phyloP scores from a whole-genome alignment of 1,140 invertebrate genomes.

The Diorhabda sublineata region DNA sequence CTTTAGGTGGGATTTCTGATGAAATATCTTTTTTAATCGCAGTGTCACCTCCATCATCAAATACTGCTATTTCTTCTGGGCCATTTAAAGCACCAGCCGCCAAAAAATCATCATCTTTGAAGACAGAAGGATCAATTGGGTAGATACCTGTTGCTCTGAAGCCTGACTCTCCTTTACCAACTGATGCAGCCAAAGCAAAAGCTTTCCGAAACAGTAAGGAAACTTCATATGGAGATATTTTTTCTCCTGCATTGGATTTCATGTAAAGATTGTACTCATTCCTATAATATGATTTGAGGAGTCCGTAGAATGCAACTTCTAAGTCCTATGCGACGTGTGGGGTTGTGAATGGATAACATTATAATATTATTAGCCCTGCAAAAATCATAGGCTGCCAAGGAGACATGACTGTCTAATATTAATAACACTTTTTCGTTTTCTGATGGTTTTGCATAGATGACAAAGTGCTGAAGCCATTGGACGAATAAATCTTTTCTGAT shows the following conservation, averaged over 20 bases:
- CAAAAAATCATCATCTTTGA: too few species aligned
- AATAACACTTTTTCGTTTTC: slow-evolving; percentile 35
- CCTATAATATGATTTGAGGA: slow-evolving; percentile 26
- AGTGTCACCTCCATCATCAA: slow-evolving; percentile 23
- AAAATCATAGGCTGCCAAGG: slow-evolving; percentile 7
- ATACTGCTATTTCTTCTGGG: slow-evolving; percentile 19
- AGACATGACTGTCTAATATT: slow-evolving; percentile 33
- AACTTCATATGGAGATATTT: slow-evolving; percentile 31
- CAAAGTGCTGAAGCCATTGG: too few species aligned
- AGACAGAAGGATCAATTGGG: too few species aligned
- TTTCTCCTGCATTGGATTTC: slow-evolving; percentile 18
- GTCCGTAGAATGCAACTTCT: slow-evolving; percentile 34
- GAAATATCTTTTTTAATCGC: background rate
- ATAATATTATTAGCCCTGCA: slow-evolving; percentile 23
- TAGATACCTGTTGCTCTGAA: too few species aligned
- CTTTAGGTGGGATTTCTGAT: too few species aligned
- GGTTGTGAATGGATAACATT: slow-evolving; percentile 26
- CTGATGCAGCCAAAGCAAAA: slow-evolving; percentile 37
- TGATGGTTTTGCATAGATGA: slow-evolving; percentile 40
- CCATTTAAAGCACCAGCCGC: slow-evolving; percentile 28
- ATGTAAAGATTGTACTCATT: slow-evolving; percentile 25
- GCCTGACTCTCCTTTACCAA: too few species aligned
- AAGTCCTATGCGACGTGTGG: slow-evolving; percentile 37
- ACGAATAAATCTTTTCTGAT: slow-evolving; percentile 40
- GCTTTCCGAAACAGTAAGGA: slow-evolving; percentile 35